These are phyloP conservation scores for Phaonia tiefii DNA, from an alignment of 2,888 invertebrate genomes.

Conservation along the genomic window DNA sequence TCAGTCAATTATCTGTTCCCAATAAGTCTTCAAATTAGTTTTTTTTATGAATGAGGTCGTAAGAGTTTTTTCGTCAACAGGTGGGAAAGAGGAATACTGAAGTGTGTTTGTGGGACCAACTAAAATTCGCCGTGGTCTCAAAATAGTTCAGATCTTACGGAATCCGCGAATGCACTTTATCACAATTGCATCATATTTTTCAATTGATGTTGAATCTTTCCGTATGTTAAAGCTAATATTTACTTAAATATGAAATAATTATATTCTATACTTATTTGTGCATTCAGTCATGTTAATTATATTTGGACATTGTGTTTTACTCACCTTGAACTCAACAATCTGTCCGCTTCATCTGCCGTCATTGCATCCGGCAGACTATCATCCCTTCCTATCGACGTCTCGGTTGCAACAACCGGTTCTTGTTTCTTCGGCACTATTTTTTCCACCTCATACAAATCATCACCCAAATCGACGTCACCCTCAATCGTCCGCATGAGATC, in stretches of 20 bases:
- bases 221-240: too few species aligned
- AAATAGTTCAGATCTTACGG: too few species aligned
- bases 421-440: conserved; percentile 45
- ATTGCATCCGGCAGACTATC: conserved; percentile 83
- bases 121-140: too few species aligned
- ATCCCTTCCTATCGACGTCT: conserved; percentile 63
- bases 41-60: too few species aligned
- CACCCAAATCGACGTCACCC: conserved; percentile 78
- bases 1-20: too few species aligned
- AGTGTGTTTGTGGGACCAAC: too few species aligned
- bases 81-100: too few species aligned
- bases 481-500: conserved; percentile 79
- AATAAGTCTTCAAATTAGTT: too few species aligned
- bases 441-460: conserved; percentile 66
- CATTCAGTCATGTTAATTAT: conserved; percentile 28
- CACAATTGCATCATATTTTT: too few species aligned
- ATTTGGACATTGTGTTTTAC: conserved; percentile 68
- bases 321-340: conserved; percentile 92
- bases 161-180: too few species aligned
- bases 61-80: too few species aligned
- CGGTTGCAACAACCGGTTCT: conserved; percentile 32
- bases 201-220: too few species aligned
- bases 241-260: background rate
- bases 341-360: conserved; percentile 94
- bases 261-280: conserved; percentile 36